These are phyloP conservation scores for Micrasema longulum DNA, from an alignment of 1,140 invertebrate species.

Conservation along the genomic window DNA sequence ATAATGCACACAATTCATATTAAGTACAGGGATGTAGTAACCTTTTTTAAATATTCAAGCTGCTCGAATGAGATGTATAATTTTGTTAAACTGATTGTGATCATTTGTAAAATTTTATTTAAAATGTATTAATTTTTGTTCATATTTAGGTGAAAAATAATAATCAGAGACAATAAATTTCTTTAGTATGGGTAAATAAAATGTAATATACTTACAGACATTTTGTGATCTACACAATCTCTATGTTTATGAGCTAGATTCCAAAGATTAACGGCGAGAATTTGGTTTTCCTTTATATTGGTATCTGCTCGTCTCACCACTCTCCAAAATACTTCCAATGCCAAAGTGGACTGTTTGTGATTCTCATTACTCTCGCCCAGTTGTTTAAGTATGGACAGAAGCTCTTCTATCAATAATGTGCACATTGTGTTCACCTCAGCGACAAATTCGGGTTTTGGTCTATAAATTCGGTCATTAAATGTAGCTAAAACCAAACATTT, in stretches of 20 bases:
- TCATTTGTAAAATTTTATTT: no score
- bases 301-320: slow-evolving; percentile 80
- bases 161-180: no score
- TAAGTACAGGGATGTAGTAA: no score
- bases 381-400: slow-evolving; percentile 79
- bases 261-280: slow-evolving; percentile 84
- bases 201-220: slow-evolving; percentile 58
- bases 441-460: slow-evolving; percentile 88
- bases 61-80: no score
- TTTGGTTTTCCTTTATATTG: slow-evolving; percentile 69
- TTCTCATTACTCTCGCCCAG: slow-evolving; percentile 71
- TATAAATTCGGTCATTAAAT: slow-evolving; percentile 94
- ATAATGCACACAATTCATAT: no score
- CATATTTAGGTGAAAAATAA: no score
- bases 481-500: slow-evolving; percentile 75
- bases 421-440: slow-evolving; percentile 84
- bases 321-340: slow-evolving; percentile 80
- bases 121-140: no score
- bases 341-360: slow-evolving; percentile 75
- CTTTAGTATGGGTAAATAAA: not conserved
- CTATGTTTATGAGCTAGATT: slow-evolving; percentile 69
- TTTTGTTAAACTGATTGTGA: no score
- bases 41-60: no score
- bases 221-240: slow-evolving; percentile 58
- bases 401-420: slow-evolving; percentile 80